Conservation (phyloP, 2,113 vertebrate species). For the Felis chaus region DNA sequence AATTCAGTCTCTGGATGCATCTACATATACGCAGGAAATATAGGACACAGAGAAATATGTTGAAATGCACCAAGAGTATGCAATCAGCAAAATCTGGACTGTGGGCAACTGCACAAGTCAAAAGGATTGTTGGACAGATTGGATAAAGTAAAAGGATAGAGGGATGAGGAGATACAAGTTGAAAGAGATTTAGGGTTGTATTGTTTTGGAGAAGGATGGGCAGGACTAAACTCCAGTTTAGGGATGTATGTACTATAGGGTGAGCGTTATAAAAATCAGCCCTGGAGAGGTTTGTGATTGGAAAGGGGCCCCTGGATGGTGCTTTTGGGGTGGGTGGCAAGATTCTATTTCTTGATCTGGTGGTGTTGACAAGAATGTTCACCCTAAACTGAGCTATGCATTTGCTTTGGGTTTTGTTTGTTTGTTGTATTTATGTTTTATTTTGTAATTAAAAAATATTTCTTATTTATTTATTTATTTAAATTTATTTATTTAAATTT, state of each 20-base stretch:
- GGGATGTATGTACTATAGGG: neutral
- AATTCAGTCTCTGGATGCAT: neutral
- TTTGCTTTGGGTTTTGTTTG: neutral
- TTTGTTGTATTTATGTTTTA: neutral
- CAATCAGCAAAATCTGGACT: constrained; percentile 18
- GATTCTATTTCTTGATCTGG: neutral
- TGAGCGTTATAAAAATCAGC: neutral
- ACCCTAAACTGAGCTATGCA: neutral
- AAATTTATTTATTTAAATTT: no score
- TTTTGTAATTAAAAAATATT: neutral
- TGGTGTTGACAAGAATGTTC: neutral
- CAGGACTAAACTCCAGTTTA: neutral
- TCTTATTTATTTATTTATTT: no score
- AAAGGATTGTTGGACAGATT: neutral
- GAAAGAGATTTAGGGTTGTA: neutral
- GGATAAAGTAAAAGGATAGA: neutral
- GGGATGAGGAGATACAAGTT: neutral
- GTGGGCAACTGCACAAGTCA: neutral
- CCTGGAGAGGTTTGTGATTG: neutral
- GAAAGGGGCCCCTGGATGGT: neutral
- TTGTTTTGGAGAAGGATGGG: neutral
- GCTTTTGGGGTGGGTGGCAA: neutral
- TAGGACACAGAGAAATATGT: neutral
- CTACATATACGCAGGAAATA: constrained; percentile 23
- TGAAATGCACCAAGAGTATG: neutral